Conservation (phyloP, 2,888 invertebrate genomes). For the Amitus sp. region DNA sequence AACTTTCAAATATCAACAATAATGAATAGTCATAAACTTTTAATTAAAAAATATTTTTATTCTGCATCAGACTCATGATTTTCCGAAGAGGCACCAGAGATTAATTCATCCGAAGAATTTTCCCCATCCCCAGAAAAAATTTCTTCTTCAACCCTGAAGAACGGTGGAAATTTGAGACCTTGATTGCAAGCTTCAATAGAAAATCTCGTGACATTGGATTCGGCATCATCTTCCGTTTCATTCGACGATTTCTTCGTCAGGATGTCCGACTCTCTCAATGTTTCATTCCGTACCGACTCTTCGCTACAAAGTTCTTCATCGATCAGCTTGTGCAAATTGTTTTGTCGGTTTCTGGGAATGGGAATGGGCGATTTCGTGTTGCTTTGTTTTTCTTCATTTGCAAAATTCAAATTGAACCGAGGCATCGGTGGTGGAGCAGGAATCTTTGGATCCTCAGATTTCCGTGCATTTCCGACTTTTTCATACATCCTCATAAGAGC, state of each 20-base stretch:
- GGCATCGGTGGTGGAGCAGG: slow-evolving; percentile 44
- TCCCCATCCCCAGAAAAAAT: slow-evolving; percentile 60
- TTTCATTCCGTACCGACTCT: not conserved
- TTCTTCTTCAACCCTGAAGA: slow-evolving; percentile 53
- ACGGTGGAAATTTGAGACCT: slow-evolving; percentile 39
- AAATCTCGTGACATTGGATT: slow-evolving; percentile 30
- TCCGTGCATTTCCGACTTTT: slow-evolving; percentile 22
- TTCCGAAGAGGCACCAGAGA: slow-evolving; percentile 26
- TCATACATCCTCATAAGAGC: slow-evolving; percentile 56
- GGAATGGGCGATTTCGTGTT: slow-evolving; percentile 22
- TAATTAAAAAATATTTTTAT: not conserved
- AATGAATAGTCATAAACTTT: no score
- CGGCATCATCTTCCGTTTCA: slow-evolving; percentile 17
- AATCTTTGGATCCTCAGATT: slow-evolving; percentile 14
- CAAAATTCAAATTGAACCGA: not conserved
- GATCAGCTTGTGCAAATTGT: slow-evolving; percentile 1
- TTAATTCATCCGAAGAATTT: slow-evolving; percentile 58
- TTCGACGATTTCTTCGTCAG: slow-evolving; percentile 13
- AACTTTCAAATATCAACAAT: no score
- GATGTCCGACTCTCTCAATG: slow-evolving; percentile 11
- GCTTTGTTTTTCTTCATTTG: slow-evolving; percentile 1
- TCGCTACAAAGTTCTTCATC: not conserved
- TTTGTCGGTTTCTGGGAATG: slow-evolving; percentile 22
- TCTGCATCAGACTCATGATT: slow-evolving; percentile 16
- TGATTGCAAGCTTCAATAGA: slow-evolving; percentile 36